Evolutionary conservation across 2,888 invertebrate genomes (phyloP), one percentile per base, ranked within the genome.

Genomic region (Phasia obesa): DNA sequence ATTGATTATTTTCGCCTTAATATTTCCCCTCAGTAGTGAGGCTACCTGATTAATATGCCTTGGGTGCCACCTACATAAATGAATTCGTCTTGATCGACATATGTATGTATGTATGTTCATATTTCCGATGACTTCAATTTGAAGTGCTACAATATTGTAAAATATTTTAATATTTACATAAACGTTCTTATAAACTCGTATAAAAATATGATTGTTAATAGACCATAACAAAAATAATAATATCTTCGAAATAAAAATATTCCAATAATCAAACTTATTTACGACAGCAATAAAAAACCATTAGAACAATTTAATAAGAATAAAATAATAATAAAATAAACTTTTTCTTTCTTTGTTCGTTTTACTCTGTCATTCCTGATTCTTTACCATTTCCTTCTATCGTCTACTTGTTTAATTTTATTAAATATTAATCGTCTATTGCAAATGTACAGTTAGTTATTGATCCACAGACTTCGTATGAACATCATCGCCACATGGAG

Each of bases 301-400:
- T 79, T 71, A 60, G 55, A 71, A 71, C 83, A 75, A 75, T 83
- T 79, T 79, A 75, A 79, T 65, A 83, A 75, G 60, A 79, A 75
- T 79, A 79, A 78, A 83, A 83, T 79, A 79, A 75, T 74, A 64
- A 70, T 79, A 64, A 83, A 75, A 74, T 65, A 21, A 67, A 35
- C 15, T 35, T 47, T 67, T 67, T 25, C 35, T 49, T 51, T n/a
- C n/a, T n/a, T n/a, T n/a, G 19, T 53, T 44, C 11, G 11, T 6
- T 25, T 23, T 21, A 9, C n/a, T 38, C 17, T 21, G 44, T 17
- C 49, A 59, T 13, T 25, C 57, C 15, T 11, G 17, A 38, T 5
- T 21, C 25, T 5, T 23, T 15, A 19, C 13, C n/a, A 15, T 19
- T 17, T 27, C 49, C 19, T 53, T 69, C 35, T 55, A 5, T 42